These are phyloP conservation scores for Euleptes europaea DNA, from an alignment of 2,113 vertebrate species.

Conservation along the genomic window DNA sequence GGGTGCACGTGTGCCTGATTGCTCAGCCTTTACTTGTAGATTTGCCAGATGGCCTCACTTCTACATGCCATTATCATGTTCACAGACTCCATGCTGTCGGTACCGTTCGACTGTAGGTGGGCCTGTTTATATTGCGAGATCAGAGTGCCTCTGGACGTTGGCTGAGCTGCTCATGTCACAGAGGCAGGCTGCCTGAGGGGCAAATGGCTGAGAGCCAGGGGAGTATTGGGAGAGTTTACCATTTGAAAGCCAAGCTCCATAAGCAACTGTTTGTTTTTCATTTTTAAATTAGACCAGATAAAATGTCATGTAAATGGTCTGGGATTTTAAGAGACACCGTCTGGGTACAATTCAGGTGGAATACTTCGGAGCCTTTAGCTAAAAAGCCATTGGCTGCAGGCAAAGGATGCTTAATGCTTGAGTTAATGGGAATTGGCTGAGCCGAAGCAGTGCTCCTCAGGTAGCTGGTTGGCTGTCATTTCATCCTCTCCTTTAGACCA, in stretches of 20 bases:
- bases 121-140: not conserved
- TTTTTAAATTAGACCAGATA: not conserved
- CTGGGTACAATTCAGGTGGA: not conserved
- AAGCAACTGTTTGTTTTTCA: not conserved
- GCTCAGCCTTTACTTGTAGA: not conserved
- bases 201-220: not conserved
- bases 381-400: not conserved
- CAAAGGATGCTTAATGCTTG: not conserved
- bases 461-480: conserved; percentile 10
- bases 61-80: not conserved
- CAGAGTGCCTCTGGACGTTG: not conserved
- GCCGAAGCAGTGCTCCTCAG: no score
- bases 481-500: conserved; percentile 78
- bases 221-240: not conserved
- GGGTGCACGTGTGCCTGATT: not conserved
- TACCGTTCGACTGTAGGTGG: not conserved
- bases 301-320: no score
- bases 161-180: not conserved
- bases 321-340: not conserved
- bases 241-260: not conserved
- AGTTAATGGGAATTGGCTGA: not conserved
- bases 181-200: not conserved
- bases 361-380: not conserved
- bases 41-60: not conserved
- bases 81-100: not conserved